Percentiles rank a stretch among this genome's conserved stretches.
These are phyloP conservation scores for Pristionchus maxplancki DNA, from an alignment of 2,888 invertebrate genomes.

Conservation along the genomic window DNA sequence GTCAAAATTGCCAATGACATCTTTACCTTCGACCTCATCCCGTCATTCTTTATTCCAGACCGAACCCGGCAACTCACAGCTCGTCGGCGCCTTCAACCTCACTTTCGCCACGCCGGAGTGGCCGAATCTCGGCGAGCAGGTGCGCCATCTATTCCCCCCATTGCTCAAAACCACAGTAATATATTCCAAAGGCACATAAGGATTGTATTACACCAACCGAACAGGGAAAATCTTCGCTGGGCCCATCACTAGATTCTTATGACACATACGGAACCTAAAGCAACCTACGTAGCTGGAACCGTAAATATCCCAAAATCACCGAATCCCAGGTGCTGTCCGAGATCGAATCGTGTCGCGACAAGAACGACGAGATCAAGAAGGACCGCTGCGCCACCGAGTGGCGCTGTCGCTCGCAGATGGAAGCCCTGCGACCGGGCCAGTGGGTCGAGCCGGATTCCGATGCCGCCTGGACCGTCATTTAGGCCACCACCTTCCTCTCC, in stretches of 20 bases:
- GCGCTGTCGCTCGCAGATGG: slow-evolving; percentile 40
- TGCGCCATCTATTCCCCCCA: neutral
- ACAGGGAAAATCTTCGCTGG: too few species aligned
- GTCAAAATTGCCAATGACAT: too few species aligned
- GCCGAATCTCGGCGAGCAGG: slow-evolving; percentile 41
- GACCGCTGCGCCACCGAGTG: slow-evolving; percentile 36
- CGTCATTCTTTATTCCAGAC: neutral
- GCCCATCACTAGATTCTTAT: too few species aligned
- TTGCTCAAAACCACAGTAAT: too few species aligned
- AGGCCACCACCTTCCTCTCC: neutral
- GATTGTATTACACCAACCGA: too few species aligned
- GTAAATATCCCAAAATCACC: neutral
- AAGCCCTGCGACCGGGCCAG: neutral
- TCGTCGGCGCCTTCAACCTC: neutral
- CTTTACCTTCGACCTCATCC: neutral
- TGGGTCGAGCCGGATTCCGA: slow-evolving; percentile 36
- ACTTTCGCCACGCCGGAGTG: neutral
- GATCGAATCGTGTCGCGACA: slow-evolving; percentile 17
- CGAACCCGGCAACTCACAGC: neutral
- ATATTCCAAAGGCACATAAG: too few species aligned
- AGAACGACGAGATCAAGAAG: slow-evolving; percentile 29
- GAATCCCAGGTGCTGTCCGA: slow-evolving; percentile 28
- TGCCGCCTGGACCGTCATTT: slow-evolving; percentile 24
- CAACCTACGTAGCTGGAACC: too few species aligned
- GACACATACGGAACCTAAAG: too few species aligned